These are phyloP conservation scores for Staurois parvus DNA, from an alignment of 2,797 vertebrate species.

Conservation along the genomic window DNA sequence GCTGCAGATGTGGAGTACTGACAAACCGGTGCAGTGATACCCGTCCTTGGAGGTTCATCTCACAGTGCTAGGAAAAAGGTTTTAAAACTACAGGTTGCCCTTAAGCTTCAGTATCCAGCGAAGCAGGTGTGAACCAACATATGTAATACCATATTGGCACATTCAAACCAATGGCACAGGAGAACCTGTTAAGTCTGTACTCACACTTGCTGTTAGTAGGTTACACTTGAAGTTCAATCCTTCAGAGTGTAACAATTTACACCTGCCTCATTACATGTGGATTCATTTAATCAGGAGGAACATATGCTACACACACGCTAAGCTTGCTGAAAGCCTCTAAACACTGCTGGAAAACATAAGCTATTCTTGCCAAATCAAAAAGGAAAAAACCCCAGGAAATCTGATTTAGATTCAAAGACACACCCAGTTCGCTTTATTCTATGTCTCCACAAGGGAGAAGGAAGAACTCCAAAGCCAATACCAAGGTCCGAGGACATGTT, in stretches of 20 bases:
- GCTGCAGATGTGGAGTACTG: no score
- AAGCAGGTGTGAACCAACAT: background rate
- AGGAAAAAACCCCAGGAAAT: slow-evolving; percentile 1
- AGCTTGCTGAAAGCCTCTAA: background rate
- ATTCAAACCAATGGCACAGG: no score
- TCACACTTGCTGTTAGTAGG: background rate
- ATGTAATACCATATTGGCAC: background rate
- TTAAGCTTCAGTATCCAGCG: background rate
- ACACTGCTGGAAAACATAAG: background rate
- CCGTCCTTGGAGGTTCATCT: no score
- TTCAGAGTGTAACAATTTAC: background rate
- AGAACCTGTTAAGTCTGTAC: background rate
- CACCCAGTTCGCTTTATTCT: slow-evolving; percentile 30
- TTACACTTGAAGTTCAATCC: background rate
- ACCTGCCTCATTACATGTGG: background rate
- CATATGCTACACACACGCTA: background rate
- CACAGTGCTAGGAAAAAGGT: no score
- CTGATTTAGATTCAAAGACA: background rate
- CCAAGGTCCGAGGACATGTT: background rate
- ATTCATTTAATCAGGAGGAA: background rate
- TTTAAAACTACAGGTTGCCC: background rate
- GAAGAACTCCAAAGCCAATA: background rate
- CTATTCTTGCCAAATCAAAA: slow-evolving; percentile 4
- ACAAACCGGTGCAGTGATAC: no score
- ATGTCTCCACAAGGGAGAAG: background rate